These are phyloP conservation scores for Steromphala cineraria DNA, from an alignment of 2,888 invertebrate species.

Conservation along the genomic window DNA sequence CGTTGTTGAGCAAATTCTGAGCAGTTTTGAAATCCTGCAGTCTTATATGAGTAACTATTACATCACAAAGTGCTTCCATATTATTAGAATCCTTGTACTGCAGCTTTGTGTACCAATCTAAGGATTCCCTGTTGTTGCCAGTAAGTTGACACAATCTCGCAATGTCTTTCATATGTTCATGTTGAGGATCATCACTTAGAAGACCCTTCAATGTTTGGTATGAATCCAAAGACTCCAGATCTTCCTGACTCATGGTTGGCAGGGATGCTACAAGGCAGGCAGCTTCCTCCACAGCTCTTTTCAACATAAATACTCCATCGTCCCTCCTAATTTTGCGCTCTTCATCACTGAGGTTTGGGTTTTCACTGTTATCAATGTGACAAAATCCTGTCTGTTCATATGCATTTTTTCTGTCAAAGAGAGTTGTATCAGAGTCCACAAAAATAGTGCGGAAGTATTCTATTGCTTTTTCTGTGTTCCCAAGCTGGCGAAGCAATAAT, in stretches of 20 bases:
- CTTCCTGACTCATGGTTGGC: neutral
- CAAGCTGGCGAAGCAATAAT: neutral
- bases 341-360: neutral
- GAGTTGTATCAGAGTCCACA: neutral
- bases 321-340: neutral
- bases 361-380: neutral
- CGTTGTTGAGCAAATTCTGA: neutral
- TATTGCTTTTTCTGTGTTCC: neutral
- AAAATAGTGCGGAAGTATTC: slow-evolving; percentile 1
- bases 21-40: neutral
- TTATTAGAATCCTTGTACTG: neutral
- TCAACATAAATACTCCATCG: neutral
- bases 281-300: neutral
- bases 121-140: neutral
- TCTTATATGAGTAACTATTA: neutral
- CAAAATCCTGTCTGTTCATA: slow-evolving; percentile 13
- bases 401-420: neutral
- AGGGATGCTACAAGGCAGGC: neutral
- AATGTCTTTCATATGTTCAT: neutral
- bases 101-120: neutral
- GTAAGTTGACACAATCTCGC: neutral
- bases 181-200: neutral
- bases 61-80: neutral
- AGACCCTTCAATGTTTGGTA: neutral
- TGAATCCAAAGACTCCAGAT: neutral